Evolutionary conservation across 2,797 vertebrate species (phyloP).

Genomic region (Scarus forsteni): DNA sequence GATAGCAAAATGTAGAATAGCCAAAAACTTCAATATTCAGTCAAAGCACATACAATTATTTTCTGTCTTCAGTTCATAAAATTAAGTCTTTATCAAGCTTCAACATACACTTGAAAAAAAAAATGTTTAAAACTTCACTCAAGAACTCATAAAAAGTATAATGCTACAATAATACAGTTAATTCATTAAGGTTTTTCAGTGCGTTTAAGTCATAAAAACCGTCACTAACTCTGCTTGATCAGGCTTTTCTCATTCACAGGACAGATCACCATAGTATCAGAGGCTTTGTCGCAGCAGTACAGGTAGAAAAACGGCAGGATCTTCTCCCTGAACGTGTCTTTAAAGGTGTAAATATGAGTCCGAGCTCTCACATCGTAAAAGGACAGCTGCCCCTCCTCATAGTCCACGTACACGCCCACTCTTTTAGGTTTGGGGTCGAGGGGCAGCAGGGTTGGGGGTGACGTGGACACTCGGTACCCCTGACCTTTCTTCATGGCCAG

Average conservation of each 20-base stretch:
- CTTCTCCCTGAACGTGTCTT: constrained; percentile 78
- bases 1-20: too few species aligned
- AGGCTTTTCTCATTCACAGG: constrained; percentile 62
- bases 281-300: constrained; percentile 87
- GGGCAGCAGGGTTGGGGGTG: constrained; percentile 69
- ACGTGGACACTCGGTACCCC: constrained; percentile 81
- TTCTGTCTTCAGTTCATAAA: neutral
- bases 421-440: constrained; percentile 68
- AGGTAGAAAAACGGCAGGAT: constrained; percentile 86
- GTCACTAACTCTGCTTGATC: constrained; percentile 72
- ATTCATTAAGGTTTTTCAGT: neutral
- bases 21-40: too few species aligned
- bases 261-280: constrained; percentile 81
- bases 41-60: neutral
- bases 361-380: constrained; percentile 80
- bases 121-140: too few species aligned
- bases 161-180: neutral
- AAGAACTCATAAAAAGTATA: too few species aligned
- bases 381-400: constrained; percentile 84
- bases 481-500: constrained; percentile 85
- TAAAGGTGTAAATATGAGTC: constrained; percentile 83
- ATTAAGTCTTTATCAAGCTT: too few species aligned
- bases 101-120: too few species aligned
- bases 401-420: constrained; percentile 85
- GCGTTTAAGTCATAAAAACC: neutral